A percentile compares a stretch with the other conserved stretches of the same genome.
Conservation (phyloP, 2,888 invertebrate species). For the Cylindroiulus punctatus region DNA sequence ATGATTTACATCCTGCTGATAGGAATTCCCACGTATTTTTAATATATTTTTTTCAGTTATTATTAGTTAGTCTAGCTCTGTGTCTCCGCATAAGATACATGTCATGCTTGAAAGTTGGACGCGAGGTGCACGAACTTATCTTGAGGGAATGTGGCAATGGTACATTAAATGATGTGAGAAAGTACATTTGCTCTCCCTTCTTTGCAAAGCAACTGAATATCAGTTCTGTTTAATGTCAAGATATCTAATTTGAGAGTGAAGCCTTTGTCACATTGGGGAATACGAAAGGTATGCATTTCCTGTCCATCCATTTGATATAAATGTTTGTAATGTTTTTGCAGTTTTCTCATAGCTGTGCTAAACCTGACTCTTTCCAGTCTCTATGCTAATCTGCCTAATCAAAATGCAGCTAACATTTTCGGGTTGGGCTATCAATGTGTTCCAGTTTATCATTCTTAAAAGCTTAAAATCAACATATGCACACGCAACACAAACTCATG, state of each 20-base stretch:
- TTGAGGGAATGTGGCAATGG: not conserved
- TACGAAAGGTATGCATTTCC: not conserved
- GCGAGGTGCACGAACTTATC: not conserved
- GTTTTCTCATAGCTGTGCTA: not conserved
- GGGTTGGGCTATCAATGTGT: not conserved
- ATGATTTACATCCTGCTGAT: constrained; percentile 47
- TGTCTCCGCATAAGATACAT: not conserved
- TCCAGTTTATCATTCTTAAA: constrained; percentile 38
- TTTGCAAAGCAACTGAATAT: not conserved
- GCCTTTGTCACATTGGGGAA: not conserved
- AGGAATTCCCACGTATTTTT: constrained; percentile 36
- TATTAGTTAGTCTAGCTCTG: constrained; percentile 3
- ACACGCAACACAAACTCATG: constrained; percentile 2
- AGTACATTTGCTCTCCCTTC: not conserved
- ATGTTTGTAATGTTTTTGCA: not conserved
- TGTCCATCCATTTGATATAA: not conserved
- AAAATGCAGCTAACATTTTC: not conserved
- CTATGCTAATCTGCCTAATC: constrained; percentile 21
- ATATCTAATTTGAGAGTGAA: not conserved
- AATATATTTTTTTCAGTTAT: not conserved
- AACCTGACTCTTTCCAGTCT: not conserved
- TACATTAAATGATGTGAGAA: not conserved
- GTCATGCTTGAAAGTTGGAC: constrained; percentile 26
- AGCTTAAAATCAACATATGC: constrained; percentile 38
- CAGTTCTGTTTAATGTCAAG: constrained; percentile 11